Base-by-base conservation (phyloP, 1,140 invertebrate genomes). In the Cephus cinctus region DNA sequence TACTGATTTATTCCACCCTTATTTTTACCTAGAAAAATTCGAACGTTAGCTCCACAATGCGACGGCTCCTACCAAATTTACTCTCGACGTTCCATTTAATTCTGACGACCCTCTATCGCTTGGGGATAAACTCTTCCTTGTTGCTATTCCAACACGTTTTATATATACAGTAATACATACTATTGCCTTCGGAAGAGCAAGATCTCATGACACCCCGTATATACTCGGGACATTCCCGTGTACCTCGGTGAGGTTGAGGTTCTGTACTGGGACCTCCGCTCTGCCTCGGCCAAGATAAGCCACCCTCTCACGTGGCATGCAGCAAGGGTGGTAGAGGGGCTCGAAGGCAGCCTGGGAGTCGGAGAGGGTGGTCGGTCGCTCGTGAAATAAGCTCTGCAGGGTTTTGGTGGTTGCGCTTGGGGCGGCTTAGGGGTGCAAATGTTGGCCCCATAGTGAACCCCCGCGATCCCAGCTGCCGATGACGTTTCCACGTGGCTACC, bases 381-480 rank as follows among this genome's bases (percentile, higher is more conserved):
- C 74, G 74, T 75, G 67, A 76, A 76, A 76, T 76, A 74, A 75
- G 74, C 74, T 72, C 65, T 61, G 69, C 65, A 60, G 67, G 70
- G 70, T 61, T 73, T 70, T 65, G 63, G 73, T 71, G 72, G 71
- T 72, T 73, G 65, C 61, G 66, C 69, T 66, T 63, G 50, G 58
- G 65, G 65, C 57, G 62, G 62, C 69, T 75, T 73, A 71, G 51
- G 57, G 52, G 50, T 63, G 60, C 60, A 56, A 36, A 23, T 50
- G 30, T 44, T 52, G 42, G 49, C 54, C 59, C 59, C 55, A 61
- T 69, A 50, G 52, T 50, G 56, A 58, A 52, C 52, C 48, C 63
- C 57, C 65, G 60, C 59, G 54, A 62, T 56, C 64, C 67, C 71
- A 75, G 73, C 70, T 75, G 73, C 70, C 69, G 69, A 76, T 76